Conservation (phyloP, 2,797 vertebrate genomes). For the Takifugu ocellatus region DNA sequence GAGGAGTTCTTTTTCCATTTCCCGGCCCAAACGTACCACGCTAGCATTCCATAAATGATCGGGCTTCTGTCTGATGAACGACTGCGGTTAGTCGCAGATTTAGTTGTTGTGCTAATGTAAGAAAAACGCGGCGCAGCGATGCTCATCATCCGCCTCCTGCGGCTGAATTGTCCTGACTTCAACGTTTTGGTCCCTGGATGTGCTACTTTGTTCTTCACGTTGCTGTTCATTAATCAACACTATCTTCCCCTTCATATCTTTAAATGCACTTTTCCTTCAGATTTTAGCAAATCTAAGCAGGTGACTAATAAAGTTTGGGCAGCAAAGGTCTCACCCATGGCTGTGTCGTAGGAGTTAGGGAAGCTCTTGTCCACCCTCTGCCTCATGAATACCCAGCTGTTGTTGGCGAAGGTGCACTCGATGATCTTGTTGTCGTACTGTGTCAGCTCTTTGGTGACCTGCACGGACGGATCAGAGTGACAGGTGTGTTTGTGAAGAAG, state of each 20-base stretch:
- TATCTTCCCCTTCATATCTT: slow-evolving; percentile 5
- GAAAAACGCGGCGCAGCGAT: too few relatives aligned
- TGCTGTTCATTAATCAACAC: too few relatives aligned
- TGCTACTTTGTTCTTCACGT: too few relatives aligned
- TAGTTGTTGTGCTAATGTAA: too few relatives aligned
- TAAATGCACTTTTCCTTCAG: slow-evolving; percentile 31
- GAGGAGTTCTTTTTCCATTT: too few relatives aligned
- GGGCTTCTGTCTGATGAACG: too few relatives aligned
- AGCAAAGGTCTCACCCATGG: slow-evolving; percentile 86
- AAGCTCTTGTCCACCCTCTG: slow-evolving; percentile 98
- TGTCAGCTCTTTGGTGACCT: slow-evolving; percentile 95
- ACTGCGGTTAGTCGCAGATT: too few relatives aligned
- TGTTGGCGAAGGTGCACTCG: slow-evolving; percentile 95
- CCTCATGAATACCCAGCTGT: slow-evolving; percentile 98
- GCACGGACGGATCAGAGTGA: slow-evolving; percentile 46
- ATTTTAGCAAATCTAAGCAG: background rate
- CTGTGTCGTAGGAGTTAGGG: slow-evolving; percentile 95
- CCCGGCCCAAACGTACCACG: too few relatives aligned
- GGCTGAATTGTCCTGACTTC: too few relatives aligned
- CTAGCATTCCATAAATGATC: too few relatives aligned
- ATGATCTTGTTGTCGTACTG: slow-evolving; percentile 99
- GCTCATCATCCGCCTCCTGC: too few relatives aligned
- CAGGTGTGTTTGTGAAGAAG: background rate
- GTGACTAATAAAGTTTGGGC: background rate
- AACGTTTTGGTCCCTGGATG: too few relatives aligned